Conservation (phyloP, 2,888 invertebrate species). For the Timema podura region DNA sequence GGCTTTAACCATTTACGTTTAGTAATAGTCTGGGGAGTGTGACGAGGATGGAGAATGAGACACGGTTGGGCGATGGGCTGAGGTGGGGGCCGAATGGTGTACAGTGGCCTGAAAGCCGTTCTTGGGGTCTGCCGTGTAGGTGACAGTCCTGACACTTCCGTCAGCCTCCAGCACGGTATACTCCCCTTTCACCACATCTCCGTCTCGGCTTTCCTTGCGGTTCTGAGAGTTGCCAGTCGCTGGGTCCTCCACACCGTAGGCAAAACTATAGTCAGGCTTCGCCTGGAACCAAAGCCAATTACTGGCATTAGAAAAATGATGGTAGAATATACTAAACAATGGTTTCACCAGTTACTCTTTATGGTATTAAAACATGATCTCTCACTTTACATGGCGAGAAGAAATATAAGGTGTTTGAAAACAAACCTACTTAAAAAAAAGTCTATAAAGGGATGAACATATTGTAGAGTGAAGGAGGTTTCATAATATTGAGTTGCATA, state of each 20-base stretch:
- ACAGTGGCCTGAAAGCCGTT: slow-evolving; percentile 66
- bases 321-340: too few species aligned
- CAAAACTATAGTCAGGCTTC: slow-evolving; percentile 69
- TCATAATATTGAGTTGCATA: too few species aligned
- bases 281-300: slow-evolving; percentile 48
- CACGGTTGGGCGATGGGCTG: slow-evolving; percentile 13
- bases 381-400: too few species aligned
- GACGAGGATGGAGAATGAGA: not conserved
- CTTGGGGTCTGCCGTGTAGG: slow-evolving; percentile 67
- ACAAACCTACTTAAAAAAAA: too few species aligned
- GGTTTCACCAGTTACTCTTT: too few species aligned
- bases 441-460: too few species aligned
- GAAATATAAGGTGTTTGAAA: too few species aligned
- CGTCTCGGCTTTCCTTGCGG: slow-evolving; percentile 67
- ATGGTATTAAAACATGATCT: too few species aligned
- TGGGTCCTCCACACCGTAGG: slow-evolving; percentile 73
- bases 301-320: too few species aligned
- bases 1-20: too few species aligned
- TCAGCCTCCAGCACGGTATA: slow-evolving; percentile 72
- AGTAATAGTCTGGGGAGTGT: too few species aligned
- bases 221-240: slow-evolving; percentile 67
- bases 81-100: slow-evolving; percentile 36
- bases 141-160: slow-evolving; percentile 66
- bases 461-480: too few species aligned
- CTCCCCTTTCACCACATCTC: slow-evolving; percentile 67